These are phyloP conservation scores for Euborellia annulipes DNA, from an alignment of 1,140 invertebrate species.

Conservation along the genomic window DNA sequence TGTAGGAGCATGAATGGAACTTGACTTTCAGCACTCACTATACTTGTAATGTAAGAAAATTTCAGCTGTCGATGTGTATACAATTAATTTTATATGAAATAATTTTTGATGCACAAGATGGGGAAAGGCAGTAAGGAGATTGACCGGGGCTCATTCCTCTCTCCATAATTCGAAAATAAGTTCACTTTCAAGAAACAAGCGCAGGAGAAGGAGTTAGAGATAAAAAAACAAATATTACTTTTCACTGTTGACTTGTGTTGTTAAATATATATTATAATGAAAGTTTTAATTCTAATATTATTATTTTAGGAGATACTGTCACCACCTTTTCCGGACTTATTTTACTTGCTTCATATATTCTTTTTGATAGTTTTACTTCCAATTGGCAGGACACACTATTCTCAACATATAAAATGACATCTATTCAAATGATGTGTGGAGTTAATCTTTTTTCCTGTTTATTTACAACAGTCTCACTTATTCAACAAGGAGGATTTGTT, in stretches of 20 bases:
- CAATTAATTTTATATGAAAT: too few relatives aligned
- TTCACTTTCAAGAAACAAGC: too few relatives aligned
- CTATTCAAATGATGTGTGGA: conserved; percentile 95
- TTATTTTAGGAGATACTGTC: conserved; percentile 32
- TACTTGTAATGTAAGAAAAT: too few relatives aligned
- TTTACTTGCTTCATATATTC: conserved; percentile 77
- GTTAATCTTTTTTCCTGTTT: conserved; percentile 92
- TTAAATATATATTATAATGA: conserved; percentile 1
- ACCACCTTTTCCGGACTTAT: conserved; percentile 80
- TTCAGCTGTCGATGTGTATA: too few relatives aligned
- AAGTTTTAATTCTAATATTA: too few relatives aligned
- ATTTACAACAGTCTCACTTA: conserved; percentile 73
- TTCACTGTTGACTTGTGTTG: not conserved
- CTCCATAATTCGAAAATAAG: too few relatives aligned
- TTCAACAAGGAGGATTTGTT: conserved; percentile 71
- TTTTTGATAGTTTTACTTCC: conserved; percentile 94
- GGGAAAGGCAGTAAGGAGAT: too few relatives aligned
- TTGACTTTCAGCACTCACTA: too few relatives aligned
- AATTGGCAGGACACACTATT: conserved; percentile 95
- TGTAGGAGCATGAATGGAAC: too few relatives aligned
- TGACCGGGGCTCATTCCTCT: too few relatives aligned
- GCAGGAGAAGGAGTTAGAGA: not conserved
- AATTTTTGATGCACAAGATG: too few relatives aligned
- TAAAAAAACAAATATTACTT: conserved; percentile 3
- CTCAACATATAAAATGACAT: conserved; percentile 60